Base-by-base conservation (phyloP, 64 coral and sea anemone genomes). In the Exaiptasia diaphana region DNA sequence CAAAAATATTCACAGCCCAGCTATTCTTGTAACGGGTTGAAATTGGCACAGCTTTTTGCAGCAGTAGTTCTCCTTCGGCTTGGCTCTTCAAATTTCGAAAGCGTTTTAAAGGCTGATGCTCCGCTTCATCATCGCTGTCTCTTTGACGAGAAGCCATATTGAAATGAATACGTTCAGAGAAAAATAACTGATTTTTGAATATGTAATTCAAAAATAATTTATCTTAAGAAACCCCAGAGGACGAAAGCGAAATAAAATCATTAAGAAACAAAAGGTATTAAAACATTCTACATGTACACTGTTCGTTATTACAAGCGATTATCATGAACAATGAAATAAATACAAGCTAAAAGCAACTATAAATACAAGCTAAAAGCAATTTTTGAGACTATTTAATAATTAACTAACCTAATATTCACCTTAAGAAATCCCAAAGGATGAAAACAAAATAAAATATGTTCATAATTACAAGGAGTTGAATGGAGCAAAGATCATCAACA, bases 21-120 rank as follows among this genome's bases (percentile, higher is more conserved):
- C 33, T 67, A 31, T 67, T 67, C 63, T 67, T 67, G 46, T 89
- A 45, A 22, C 75, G 79, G 29, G 76, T 89, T 48, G 55, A 68
- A 4, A 10, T 74, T 73, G 86, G 76, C 77, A 18, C 75, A 81
- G 77, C 86, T 64, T 32, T 63, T 71, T 50, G 41, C 13, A 81
- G 62, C 54, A 75, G 29, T 64, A 17, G 24, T 79, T 76, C 78
- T 45, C 82, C 77, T 82, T 81, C 54, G 18, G 27, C 63, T 67
- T 67, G 27, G 36, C 63, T 67, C 36, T 67, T 67, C 28, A 38
- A n/a, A 28, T 67, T 67, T 67, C 63, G 27, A 38, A 67, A 67
- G 28, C 63, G 27, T 32, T 67, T 67, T 12, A 6, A 30, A 31
- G 23, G 63, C 28, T 38, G 63, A 56, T n/a, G 25, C 23, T 34